Percentiles rank a stretch among this genome's conserved stretches.
Conservation (phyloP, 2,888 invertebrate species). For the Scrobipalpa costella region DNA sequence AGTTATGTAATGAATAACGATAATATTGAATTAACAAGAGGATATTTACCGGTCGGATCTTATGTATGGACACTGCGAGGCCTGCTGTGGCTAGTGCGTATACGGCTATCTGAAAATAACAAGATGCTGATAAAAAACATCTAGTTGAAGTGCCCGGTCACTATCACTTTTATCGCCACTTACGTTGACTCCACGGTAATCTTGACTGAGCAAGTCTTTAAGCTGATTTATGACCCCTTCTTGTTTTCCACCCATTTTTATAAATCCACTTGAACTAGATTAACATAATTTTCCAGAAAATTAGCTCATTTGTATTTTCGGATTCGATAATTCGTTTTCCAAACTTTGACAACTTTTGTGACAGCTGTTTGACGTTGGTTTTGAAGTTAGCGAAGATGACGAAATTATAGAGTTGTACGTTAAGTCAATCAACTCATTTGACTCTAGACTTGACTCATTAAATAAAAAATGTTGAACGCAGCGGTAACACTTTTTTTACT, state of each 20-base stretch:
- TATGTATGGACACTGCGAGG: conserved; percentile 78
- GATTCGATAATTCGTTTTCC: conserved; percentile 45
- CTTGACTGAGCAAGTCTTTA: conserved; percentile 63
- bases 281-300: conserved; percentile 55
- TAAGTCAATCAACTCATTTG: not conserved
- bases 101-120: conserved; percentile 75
- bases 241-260: conserved; percentile 61
- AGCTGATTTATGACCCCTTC: conserved; percentile 59
- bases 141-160: conserved; percentile 1
- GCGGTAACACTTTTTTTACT: conserved; percentile 24
- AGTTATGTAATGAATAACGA: conserved; percentile 62
- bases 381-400: too few species aligned
- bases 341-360: conserved; percentile 37
- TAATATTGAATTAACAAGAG: conserved; percentile 35
- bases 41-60: conserved; percentile 81
- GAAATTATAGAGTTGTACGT: conserved; percentile 12
- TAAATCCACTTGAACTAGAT: conserved; percentile 39
- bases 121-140: conserved; percentile 38
- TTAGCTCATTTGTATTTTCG: conserved; percentile 68
- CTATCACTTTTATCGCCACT: conserved; percentile 37
- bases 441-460: not conserved
- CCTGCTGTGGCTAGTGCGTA: conserved; percentile 81
- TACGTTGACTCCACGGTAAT: conserved; percentile 75
- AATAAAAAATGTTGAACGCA: conserved; percentile 18
- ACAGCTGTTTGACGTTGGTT: conserved; percentile 31